Percentiles rank a stretch among this genome's conserved stretches.
Conservation (phyloP, 2,888 invertebrate genomes). For the Nezara viridula region DNA sequence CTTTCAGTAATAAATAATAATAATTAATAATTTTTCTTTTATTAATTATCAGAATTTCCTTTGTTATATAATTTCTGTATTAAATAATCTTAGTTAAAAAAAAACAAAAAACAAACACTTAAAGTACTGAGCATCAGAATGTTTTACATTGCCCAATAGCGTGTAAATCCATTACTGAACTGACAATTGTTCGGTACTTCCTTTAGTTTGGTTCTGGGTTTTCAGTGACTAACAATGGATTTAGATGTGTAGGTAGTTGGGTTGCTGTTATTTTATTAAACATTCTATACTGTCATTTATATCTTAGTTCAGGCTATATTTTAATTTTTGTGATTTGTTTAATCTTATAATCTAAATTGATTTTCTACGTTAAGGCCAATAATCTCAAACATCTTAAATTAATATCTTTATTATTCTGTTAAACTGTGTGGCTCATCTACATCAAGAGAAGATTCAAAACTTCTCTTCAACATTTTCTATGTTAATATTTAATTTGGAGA, state of each 20-base stretch:
- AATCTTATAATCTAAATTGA: neutral
- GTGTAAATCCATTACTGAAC: slow-evolving; percentile 10
- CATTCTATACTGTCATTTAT: neutral
- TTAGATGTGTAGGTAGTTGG: neutral
- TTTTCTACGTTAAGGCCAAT: neutral
- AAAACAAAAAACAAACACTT: too few relatives aligned
- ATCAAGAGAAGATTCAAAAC: neutral
- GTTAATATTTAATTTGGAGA: neutral
- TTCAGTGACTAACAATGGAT: slow-evolving; percentile 43
- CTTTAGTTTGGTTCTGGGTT: slow-evolving; percentile 36
- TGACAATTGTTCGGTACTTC: slow-evolving; percentile 30
- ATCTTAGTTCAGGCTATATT: neutral
- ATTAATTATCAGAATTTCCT: neutral
- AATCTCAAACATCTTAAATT: too few relatives aligned
- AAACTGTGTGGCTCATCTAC: too few relatives aligned
- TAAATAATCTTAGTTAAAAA: too few relatives aligned
- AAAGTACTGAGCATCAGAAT: neutral
- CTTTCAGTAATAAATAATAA: neutral
- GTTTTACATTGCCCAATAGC: slow-evolving; percentile 17
- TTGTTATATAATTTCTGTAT: neutral
- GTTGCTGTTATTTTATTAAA: neutral
- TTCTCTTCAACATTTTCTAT: neutral
- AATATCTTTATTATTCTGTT: too few relatives aligned
- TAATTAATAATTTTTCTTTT: neutral
- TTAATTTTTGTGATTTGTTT: neutral